Conservation (phyloP, 2,113 vertebrate genomes). For the Syrrhaptes paradoxus region DNA sequence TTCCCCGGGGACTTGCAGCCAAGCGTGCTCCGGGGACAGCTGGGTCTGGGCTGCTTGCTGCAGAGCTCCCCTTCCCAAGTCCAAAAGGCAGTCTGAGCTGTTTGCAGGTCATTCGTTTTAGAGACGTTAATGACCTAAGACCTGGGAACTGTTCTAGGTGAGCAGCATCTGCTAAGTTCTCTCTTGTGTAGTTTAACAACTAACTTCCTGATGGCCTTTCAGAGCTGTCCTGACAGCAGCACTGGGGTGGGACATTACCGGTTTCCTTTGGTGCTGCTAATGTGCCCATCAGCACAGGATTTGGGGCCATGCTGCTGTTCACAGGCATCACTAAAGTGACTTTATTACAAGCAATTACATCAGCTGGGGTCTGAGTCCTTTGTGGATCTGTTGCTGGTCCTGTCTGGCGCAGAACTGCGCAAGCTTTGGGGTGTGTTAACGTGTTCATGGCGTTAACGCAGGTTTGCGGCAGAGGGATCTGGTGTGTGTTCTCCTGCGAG, state of each 20-base stretch:
- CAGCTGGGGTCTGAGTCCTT: not conserved
- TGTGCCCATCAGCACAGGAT: not conserved
- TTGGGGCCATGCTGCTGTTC: not conserved
- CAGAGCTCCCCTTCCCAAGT: not conserved
- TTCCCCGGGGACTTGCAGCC: not conserved
- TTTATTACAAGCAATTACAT: not conserved
- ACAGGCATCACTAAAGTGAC: not conserved
- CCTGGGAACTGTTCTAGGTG: not conserved
- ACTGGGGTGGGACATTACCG: not conserved
- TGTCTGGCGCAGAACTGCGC: not conserved
- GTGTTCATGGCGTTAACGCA: accelerated
- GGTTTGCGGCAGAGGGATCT: not conserved
- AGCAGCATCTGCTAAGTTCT: not conserved
- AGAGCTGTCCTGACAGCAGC: not conserved
- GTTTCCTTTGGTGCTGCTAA: not conserved
- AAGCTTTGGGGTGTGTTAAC: not conserved
- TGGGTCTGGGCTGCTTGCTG: not conserved
- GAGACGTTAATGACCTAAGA: not conserved
- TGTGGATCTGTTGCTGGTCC: not conserved
- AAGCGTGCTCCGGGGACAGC: not conserved
- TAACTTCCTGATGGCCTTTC: not conserved
- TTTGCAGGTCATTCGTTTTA: not conserved
- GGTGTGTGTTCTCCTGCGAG: accelerated
- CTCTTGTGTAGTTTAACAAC: not conserved
- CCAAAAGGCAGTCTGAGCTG: not conserved